These are phyloP conservation scores for Pteria penguin DNA, from an alignment of 2,888 invertebrate genomes.

Conservation along the genomic window DNA sequence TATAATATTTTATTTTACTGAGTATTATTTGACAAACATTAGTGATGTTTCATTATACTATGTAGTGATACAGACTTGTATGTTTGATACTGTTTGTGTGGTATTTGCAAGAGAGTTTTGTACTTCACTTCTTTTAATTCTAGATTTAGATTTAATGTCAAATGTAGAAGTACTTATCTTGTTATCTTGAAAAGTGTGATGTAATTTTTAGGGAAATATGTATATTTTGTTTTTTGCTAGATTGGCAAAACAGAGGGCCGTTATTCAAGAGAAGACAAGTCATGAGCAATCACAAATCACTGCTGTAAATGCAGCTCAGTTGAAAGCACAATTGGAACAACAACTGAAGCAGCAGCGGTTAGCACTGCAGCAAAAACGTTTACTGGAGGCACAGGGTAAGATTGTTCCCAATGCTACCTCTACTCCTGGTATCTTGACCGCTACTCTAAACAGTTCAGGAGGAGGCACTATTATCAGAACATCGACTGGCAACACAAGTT, in stretches of 20 bases:
- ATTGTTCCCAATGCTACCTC: constrained; percentile 50
- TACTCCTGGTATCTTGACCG: constrained; percentile 41
- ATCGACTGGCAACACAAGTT: constrained; percentile 57
- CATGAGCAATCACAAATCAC: constrained; percentile 47
- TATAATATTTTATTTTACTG: too few species aligned
- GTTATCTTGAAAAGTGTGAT: too few species aligned
- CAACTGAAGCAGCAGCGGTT: constrained; percentile 92
- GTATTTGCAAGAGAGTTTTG: too few species aligned
- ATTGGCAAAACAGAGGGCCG: constrained; percentile 78
- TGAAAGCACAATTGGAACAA: constrained; percentile 92
- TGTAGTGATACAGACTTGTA: too few species aligned
- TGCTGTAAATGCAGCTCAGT: constrained; percentile 76
- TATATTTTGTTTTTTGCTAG: constrained; percentile 61
- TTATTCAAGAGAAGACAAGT: constrained; percentile 79
- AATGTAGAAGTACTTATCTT: too few species aligned
- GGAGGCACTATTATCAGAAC: constrained; percentile 57
- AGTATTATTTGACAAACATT: too few species aligned
- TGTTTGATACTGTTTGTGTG: too few species aligned
- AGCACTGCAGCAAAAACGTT: constrained; percentile 92
- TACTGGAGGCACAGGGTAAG: constrained; percentile 66
- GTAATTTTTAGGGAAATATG: too few species aligned
- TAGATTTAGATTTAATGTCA: too few species aligned
- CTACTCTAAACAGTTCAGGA: constrained; percentile 46
- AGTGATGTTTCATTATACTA: too few species aligned
- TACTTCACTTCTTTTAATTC: too few species aligned